Conservation (phyloP, 2,113 vertebrate genomes). For the Ranitomeya variabilis region DNA sequence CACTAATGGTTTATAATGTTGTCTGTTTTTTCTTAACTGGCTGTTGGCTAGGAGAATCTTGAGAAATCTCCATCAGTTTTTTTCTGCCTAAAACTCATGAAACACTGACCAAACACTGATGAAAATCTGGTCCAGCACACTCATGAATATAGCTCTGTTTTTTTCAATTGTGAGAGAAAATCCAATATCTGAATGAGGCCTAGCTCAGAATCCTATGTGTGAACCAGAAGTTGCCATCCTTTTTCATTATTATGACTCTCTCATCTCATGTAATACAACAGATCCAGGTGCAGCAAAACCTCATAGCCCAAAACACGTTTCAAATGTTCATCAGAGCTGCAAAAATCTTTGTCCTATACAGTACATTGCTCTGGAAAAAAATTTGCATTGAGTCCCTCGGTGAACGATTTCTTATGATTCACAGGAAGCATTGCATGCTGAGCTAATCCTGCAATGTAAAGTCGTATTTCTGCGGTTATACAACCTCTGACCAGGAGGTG, state of each 20-base stretch:
- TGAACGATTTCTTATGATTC: not conserved
- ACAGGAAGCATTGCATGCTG: not conserved
- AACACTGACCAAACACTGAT: no score
- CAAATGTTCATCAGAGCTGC: not conserved
- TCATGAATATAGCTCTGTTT: no score
- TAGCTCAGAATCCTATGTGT: no score
- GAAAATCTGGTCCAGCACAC: no score
- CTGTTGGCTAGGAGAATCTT: no score
- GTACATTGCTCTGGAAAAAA: not conserved
- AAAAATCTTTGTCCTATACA: not conserved
- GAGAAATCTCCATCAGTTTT: no score
- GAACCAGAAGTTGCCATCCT: no score
- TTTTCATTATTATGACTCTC: not conserved
- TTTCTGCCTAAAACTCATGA: no score
- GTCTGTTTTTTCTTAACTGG: no score
- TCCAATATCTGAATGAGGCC: no score
- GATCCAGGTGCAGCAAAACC: not conserved
- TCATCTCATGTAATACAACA: not conserved
- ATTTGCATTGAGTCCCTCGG: not conserved
- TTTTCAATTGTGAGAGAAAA: no score
- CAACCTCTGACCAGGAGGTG: not conserved
- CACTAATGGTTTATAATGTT: no score
- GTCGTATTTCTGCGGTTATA: not conserved
- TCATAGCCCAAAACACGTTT: not conserved
- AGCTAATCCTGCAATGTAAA: not conserved